Base-by-base conservation (phyloP, 2,113 vertebrate genomes). In the Melanotaenia duboulayi region DNA sequence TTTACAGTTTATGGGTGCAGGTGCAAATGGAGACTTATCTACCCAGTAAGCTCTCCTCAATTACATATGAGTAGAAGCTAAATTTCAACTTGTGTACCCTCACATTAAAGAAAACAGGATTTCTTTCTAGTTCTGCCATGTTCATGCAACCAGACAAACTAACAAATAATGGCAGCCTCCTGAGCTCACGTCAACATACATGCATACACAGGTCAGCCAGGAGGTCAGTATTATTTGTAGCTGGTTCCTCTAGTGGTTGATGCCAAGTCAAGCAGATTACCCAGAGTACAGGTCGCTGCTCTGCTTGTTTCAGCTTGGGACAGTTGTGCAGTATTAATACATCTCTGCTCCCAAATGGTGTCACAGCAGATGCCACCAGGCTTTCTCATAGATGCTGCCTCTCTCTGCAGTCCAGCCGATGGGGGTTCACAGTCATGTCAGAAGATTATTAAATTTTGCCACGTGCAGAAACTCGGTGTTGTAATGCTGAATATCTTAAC, bases 251-350 rank as follows among this genome's bases (percentile, higher is more conserved):
- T 11, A 0, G 44, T 49, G 62, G 62, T n/a, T 37, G 28, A 37
- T 35, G 68, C 64, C 37, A 65, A 81, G 66, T 79, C 60, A 48
- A 71, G 65, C 56, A 23, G 44, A 74, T 77, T 70, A 59, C 9
- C 7, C 24, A 40, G 35, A 72, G 49, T 71, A 40, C 58, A 42
- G 48, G 54, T 71, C 1, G 7, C 46, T 54, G 44, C 57, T 65
- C 32, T 17, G 67, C 24, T 63, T 64, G 50, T 79, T 73, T 61
- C 40, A 56, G 28, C 73, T 52, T 57, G 50, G 65, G 64, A 76
- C 12, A 65, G 44, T 74, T 49, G 49, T 91, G 78, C 54, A 82
- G 76, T 86, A 86, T 85, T 86, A 70, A 89, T 78, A 51, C 14
- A 12, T 25, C 35, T 61, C 40, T 17, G 20, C 75, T 64, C n/a